Base-by-base conservation (phyloP, 2,113 vertebrate species). In the Genyomyrus donnyi region DNA sequence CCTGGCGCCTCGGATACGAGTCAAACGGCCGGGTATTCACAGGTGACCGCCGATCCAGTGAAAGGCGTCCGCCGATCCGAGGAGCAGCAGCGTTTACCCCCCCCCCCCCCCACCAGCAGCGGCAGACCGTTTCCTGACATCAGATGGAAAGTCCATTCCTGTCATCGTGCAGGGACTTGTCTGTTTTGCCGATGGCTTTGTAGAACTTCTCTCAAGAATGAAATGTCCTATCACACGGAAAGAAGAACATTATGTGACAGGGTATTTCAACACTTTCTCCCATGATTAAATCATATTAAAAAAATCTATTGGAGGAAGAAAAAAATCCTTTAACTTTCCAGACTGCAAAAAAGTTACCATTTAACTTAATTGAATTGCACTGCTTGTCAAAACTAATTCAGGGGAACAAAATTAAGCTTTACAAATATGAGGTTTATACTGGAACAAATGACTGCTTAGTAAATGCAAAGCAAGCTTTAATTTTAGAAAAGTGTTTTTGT, bases 311-410 rank as follows among this genome's bases (percentile, higher is more conserved):
- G 87, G 9, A 46, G n/a, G 31, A 19, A 74, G 85, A 31, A 85
- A 85, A 48, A 45, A 85, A 85, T 21, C 8, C 83, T 11, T 48
- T 48, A 85, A 48, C 35, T 46, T 56, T 85, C 39, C 83, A 45
- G 19, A 48, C 83, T 48, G 42, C 45, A 17, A 85, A 48, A 85
- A 80, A 80, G 74, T 80, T 35, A 80, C 74, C 17, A 80, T 85
- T 45, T 85, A 46, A 46, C 83, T 85, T 85, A 85, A 85, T 85
- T 85, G 39, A 85, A 85, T 85, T 85, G 83, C 45, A 85, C 21
- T 45, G 83, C 83, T 85, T 85, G 83, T 48, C 39, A 42, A 48
- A 48, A 21, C 45, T 85, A 85, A 85, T 85, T 85, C 42, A 85
- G 83, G 17, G 83, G 83, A 48, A 46, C 42, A 48, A 85, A 85